Base-by-base conservation (phyloP, 2,888 invertebrate species). In the Agriopis aurantiaria region DNA sequence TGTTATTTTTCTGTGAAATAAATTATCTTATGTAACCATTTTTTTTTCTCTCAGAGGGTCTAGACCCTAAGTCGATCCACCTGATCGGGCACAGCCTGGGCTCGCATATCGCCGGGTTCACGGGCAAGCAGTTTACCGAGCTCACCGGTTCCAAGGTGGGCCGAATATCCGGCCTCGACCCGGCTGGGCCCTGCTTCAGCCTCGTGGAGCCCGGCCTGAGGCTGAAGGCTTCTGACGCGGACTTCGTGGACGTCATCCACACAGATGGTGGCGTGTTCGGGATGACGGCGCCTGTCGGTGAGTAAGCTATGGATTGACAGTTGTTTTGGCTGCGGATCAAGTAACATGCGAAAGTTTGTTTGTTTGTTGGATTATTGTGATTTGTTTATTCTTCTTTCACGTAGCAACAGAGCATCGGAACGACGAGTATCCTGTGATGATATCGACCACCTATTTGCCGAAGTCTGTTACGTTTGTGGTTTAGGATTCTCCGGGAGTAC, bases 61-160 rank as follows among this genome's bases (percentile, higher is more conserved):
- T 88, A 6, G 75, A 85, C 12, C 86, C 91, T 0, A 62, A 77
- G 0, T 69, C 79, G 0, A 87, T 93, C 64, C 89, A 92, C 77
- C 76, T 94, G 14, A 82, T 93, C 10, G 94, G 94, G 0, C 93
- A 93, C 87, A 93, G 93, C 55, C 85, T 93, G 2, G 93, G 94
- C 33, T 77, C 89, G 0, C 93, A 94, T 80, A 90, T 93, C 63
- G 79, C 85, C 40, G 87, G 90, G 0, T 92, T 90, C 78, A 75
- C 92, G 0, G 93, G 90, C 53, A 90, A 93, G 76, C 73, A 76
- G 3, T 88, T 89, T 78, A 11, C 59, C 0, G 23, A 73, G 0
- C 71, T 83, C 10, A 92, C 91, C 0, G 90, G 90, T 0, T 1
- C 0, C 2, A 72, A 58, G 17, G 74, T 93, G 2, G 91, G 89